These are phyloP conservation scores for Ceratosolen fusciceps DNA, from an alignment of 1,140 invertebrate species.

Conservation along the genomic window DNA sequence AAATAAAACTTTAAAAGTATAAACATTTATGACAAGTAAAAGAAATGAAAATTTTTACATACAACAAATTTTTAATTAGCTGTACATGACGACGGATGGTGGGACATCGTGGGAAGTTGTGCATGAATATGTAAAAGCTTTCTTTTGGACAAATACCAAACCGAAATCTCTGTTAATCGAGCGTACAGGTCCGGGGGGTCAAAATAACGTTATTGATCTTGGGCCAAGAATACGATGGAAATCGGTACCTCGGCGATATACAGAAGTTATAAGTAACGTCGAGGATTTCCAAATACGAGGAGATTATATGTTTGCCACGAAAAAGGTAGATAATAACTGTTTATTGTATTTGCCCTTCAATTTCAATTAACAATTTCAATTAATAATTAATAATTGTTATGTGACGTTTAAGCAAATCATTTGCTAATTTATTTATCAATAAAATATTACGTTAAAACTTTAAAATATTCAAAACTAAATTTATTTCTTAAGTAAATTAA, in stretches of 20 bases:
- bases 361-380: neutral
- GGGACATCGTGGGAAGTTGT: conserved; percentile 79
- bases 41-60: neutral
- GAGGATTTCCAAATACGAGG: conserved; percentile 87
- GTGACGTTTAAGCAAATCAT: no score
- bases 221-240: conserved; percentile 57
- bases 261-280: conserved; percentile 77
- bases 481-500: neutral
- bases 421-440: no score
- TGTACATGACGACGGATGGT: conserved; percentile 84
- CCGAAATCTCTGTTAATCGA: conserved; percentile 78
- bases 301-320: conserved; percentile 88
- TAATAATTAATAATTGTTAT: no score
- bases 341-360: neutral
- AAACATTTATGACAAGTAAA: neutral
- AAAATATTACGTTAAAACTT: no score
- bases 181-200: conserved; percentile 76
- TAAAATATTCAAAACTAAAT: no score
- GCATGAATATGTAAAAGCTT: conserved; percentile 82
- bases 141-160: conserved; percentile 75
- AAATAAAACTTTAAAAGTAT: neutral
- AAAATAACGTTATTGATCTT: conserved; percentile 76
- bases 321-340: conserved; percentile 37
- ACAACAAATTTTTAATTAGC: conserved; percentile 65
- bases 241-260: conserved; percentile 59